These are phyloP conservation scores for Stenoptilia bipunctidactyla DNA, from an alignment of 2,888 invertebrate species.

Conservation along the genomic window DNA sequence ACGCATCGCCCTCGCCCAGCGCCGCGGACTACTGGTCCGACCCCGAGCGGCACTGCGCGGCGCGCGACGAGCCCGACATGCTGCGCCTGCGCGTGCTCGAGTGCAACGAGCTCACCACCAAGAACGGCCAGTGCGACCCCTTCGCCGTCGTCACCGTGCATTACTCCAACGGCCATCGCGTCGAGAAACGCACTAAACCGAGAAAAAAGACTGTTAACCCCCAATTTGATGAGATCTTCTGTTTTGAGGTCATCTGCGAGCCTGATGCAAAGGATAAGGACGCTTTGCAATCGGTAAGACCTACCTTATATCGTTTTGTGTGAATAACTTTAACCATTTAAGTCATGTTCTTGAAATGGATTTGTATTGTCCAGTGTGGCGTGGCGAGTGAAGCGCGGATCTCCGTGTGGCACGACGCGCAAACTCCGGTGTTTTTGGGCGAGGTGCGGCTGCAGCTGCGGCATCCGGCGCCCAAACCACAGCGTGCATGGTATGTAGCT, in stretches of 20 bases:
- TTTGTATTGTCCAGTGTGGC: conserved; percentile 48
- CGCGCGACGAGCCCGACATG: conserved; percentile 56
- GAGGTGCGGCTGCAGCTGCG: conserved; percentile 86
- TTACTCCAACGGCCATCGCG: conserved; percentile 84
- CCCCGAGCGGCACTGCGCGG: conserved; percentile 59
- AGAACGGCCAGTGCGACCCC: conserved; percentile 92
- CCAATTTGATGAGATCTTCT: conserved; percentile 88
- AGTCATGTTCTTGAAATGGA: neutral
- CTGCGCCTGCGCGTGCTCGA: conserved; percentile 79
- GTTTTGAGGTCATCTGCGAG: conserved; percentile 77
- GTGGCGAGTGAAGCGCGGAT: conserved; percentile 86
- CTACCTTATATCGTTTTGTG: neutral
- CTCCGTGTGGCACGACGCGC: conserved; percentile 88
- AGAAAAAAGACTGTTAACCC: conserved; percentile 93
- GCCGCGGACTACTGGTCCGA: conserved; percentile 66
- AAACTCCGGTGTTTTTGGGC: conserved; percentile 88
- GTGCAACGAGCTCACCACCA: conserved; percentile 89
- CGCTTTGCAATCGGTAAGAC: conserved; percentile 67
- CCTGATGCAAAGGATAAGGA: conserved; percentile 67
- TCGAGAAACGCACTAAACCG: conserved; percentile 85
- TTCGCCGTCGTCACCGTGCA: conserved; percentile 85
- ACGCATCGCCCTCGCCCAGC: conserved; percentile 50
- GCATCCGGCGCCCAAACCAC: conserved; percentile 66
- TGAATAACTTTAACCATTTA: neutral
- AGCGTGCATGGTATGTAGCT: conserved; percentile 79